Evolutionary conservation across 2,888 invertebrate genomes (phyloP).

Genomic region (Dinocampus coccinellae): DNA sequence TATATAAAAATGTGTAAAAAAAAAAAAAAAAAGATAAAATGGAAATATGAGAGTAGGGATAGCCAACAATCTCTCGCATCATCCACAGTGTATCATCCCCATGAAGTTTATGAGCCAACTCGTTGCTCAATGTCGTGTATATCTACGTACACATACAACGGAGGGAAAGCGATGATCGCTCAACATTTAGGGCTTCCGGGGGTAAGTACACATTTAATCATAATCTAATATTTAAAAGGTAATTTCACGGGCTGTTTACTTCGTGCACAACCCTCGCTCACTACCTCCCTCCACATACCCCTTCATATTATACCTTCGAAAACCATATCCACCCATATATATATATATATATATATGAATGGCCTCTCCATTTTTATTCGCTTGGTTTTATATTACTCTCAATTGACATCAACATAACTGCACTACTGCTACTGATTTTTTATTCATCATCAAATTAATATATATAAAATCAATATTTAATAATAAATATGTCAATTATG

Average conservation of each 20-base stretch:
- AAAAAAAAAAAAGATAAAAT: slow-evolving; percentile 39
- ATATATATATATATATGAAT: slow-evolving; percentile 46
- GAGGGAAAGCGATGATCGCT: slow-evolving; percentile 46
- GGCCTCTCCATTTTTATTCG: slow-evolving; percentile 35
- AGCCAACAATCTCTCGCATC: slow-evolving; percentile 45
- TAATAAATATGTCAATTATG: no score
- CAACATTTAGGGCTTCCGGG: slow-evolving; percentile 63
- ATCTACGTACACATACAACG: slow-evolving; percentile 9
- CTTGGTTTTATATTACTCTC: slow-evolving; percentile 24
- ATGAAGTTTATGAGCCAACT: slow-evolving; percentile 54
- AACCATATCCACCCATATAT: slow-evolving; percentile 49
- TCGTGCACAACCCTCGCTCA: slow-evolving; percentile 52
- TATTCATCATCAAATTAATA: not conserved
- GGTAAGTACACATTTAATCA: slow-evolving; percentile 69
- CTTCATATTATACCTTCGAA: slow-evolving; percentile 35
- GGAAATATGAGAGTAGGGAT: slow-evolving; percentile 33
- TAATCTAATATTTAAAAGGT: slow-evolving; percentile 71
- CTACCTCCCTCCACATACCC: slow-evolving; percentile 44
- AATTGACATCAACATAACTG: slow-evolving; percentile 32
- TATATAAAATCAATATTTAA: no score
- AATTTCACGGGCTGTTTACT: slow-evolving; percentile 70
- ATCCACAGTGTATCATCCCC: slow-evolving; percentile 54
- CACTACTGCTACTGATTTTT: slow-evolving; percentile 42
- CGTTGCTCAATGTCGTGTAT: slow-evolving; percentile 17
- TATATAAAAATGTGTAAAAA: slow-evolving; percentile 45